A percentile compares a stretch with the other conserved stretches of the same genome.
Conservation (phyloP, 2,113 vertebrate genomes). For the Pollimyrus isidori region DNA sequence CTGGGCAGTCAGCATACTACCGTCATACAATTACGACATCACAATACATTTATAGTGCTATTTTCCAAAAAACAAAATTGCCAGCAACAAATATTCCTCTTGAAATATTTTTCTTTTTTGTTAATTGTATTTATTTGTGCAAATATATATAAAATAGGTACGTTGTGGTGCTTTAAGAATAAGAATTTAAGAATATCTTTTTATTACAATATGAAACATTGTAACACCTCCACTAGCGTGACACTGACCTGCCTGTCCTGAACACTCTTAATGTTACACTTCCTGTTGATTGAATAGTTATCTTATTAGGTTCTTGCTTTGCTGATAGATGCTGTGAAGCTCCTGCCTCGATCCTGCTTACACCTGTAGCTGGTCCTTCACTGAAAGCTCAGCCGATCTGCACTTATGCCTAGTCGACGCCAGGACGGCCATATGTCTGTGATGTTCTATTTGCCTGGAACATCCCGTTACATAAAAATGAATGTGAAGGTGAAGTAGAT, state of each 20-base stretch:
- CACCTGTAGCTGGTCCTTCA: background rate
- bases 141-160: background rate
- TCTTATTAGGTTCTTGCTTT: background rate
- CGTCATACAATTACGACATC: too few species aligned
- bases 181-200: background rate
- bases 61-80: background rate
- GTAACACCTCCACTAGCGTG: slow-evolving; percentile 78
- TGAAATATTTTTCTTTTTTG: background rate
- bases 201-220: background rate
- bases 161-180: background rate
- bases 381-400: background rate
- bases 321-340: background rate
- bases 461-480: background rate
- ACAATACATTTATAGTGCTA: too few species aligned
- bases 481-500: slow-evolving; percentile 54
- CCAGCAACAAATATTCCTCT: background rate
- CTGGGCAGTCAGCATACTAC: too few species aligned
- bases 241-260: slow-evolving; percentile 56
- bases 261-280: background rate
- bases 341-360: background rate
- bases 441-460: background rate
- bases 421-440: background rate
- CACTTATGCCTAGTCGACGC: background rate
- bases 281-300: background rate
- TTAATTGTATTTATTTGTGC: background rate